A percentile compares a stretch with the other conserved stretches of the same genome.
Conservation (phyloP, 2,113 vertebrate species). For the Corythornis vintsioides region DNA sequence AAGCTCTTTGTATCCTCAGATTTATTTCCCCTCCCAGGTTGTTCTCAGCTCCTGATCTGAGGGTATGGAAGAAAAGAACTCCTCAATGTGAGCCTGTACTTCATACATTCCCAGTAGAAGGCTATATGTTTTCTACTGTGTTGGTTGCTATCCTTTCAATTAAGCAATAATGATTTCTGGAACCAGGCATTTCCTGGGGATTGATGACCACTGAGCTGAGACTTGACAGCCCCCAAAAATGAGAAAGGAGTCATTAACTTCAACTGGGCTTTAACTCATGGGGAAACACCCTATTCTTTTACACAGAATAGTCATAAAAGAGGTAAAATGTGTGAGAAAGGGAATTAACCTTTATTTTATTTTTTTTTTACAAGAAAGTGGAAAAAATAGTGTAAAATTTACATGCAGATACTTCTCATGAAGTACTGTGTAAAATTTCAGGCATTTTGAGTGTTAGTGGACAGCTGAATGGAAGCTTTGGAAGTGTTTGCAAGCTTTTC, state of each 20-base stretch:
- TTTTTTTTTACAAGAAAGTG: not conserved
- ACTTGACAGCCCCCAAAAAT: not conserved
- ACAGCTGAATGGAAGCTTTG: not conserved
- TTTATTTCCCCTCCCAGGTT: conserved; percentile 51
- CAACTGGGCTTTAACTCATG: not conserved
- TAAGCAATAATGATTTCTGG: not conserved
- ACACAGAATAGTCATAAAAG: not conserved
- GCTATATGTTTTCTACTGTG: not conserved
- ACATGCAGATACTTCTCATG: not conserved
- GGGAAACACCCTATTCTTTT: not conserved
- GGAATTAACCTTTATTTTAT: not conserved
- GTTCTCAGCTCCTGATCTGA: conserved; percentile 16
- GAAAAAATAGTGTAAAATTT: not conserved
- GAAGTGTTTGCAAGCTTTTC: not conserved
- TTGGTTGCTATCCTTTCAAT: conserved; percentile 25
- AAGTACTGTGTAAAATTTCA: not conserved
- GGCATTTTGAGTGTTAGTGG: not conserved
- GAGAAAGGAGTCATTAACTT: not conserved
- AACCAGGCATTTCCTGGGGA: conserved; percentile 7
- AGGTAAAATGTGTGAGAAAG: not conserved
- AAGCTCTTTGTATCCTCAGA: conserved; percentile 40
- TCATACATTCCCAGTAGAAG: not conserved
- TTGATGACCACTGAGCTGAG: not conserved
- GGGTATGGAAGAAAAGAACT: not conserved
- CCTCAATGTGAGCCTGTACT: not conserved